A percentile compares a stretch with the other conserved stretches of the same genome.
Evolutionary conservation across 2,113 vertebrate species (phyloP).

Genomic region (Centropus bengalensis): DNA sequence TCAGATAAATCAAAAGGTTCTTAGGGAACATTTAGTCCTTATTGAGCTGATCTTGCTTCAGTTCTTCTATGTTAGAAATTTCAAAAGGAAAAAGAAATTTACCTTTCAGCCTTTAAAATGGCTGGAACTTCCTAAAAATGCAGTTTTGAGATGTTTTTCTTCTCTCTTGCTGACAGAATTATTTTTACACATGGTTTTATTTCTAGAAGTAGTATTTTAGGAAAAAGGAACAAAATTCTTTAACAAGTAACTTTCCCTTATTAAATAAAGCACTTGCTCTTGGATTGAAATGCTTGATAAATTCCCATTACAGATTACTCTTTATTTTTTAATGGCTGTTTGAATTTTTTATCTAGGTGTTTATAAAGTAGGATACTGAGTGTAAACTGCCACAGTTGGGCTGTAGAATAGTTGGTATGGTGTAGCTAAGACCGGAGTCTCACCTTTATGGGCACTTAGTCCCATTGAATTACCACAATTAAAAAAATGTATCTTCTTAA

Average conservation of each 20-base stretch:
- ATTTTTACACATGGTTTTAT: slow-evolving; percentile 45
- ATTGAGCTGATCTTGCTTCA: neutral
- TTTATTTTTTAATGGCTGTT: neutral
- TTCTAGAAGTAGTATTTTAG: neutral
- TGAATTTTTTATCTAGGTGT: neutral
- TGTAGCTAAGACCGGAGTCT: neutral
- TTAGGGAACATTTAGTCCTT: slow-evolving; percentile 18
- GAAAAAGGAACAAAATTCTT: neutral
- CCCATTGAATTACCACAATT: neutral
- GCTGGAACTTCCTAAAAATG: neutral
- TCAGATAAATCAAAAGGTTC: slow-evolving; percentile 20
- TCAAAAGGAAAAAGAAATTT: neutral
- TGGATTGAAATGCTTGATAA: neutral
- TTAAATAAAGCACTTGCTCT: neutral
- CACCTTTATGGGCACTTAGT: neutral
- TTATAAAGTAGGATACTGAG: neutral
- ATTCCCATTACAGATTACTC: neutral
- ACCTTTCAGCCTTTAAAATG: slow-evolving; percentile 7
- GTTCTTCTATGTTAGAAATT: neutral
- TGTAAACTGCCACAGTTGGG: neutral
- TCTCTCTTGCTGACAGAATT: slow-evolving; percentile 27
- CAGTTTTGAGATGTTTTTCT: neutral
- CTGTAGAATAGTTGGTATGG: neutral
- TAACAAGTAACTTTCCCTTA: neutral
- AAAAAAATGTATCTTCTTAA: neutral